Evolutionary conservation across 2,888 invertebrate genomes (phyloP).

Genomic region (Brenthis daphne): DNA sequence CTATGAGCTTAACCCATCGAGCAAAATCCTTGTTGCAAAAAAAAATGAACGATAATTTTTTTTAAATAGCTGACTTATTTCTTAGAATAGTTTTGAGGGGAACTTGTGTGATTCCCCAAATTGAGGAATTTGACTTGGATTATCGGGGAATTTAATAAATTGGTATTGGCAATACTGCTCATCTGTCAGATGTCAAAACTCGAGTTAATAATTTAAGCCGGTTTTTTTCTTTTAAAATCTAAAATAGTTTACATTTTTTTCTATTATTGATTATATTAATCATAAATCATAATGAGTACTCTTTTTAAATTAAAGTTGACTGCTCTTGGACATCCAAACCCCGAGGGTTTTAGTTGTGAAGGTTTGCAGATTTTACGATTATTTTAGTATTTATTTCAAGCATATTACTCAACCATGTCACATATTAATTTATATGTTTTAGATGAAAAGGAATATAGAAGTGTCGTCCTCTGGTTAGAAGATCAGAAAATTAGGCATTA

Average conservation of each 20-base stretch:
- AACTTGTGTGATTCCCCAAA: too few relatives aligned
- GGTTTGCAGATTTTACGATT: constrained; percentile 73
- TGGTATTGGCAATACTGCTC: too few relatives aligned
- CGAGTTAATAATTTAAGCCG: neutral
- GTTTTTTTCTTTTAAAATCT: neutral
- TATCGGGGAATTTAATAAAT: too few relatives aligned
- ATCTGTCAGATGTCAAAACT: neutral
- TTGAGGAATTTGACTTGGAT: too few relatives aligned
- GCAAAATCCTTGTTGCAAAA: too few relatives aligned
- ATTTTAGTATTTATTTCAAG: neutral
- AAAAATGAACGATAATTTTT: too few relatives aligned
- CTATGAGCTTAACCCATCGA: too few relatives aligned
- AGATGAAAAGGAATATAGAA: constrained; percentile 92
- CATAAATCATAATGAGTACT: constrained; percentile 51
- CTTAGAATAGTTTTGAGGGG: too few relatives aligned
- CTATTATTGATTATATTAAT: neutral
- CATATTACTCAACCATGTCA: neutral
- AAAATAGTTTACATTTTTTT: neutral
- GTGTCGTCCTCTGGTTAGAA: constrained; percentile 94
- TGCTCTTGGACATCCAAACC: constrained; percentile 90
- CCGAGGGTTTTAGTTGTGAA: constrained; percentile 86
- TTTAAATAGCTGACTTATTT: too few relatives aligned
- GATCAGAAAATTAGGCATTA: constrained; percentile 96
- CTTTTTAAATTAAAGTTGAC: constrained; percentile 91
- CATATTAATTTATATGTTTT: constrained; percentile 46